Conservation (phyloP, 2,888 invertebrate genomes). For the Apantesis nais region DNA sequence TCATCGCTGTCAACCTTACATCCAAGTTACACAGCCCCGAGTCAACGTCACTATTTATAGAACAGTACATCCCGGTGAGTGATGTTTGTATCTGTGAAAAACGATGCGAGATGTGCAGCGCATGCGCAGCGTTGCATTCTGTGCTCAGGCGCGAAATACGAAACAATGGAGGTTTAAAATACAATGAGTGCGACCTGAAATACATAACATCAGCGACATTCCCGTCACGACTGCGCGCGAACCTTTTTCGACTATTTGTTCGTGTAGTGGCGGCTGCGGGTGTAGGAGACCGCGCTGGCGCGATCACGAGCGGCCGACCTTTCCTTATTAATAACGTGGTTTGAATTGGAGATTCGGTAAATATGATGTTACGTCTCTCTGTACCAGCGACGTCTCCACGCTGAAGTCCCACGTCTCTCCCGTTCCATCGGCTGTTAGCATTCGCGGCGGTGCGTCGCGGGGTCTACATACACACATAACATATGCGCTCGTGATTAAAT, state of each 20-base stretch:
- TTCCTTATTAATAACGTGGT: slow-evolving; percentile 81
- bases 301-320: slow-evolving; percentile 65
- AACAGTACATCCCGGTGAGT: slow-evolving; percentile 52
- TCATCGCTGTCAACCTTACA: slow-evolving; percentile 7
- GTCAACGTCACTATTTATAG: slow-evolving; percentile 51
- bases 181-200: slow-evolving; percentile 81
- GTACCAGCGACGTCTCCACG: slow-evolving; percentile 40
- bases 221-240: slow-evolving; percentile 80
- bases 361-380: slow-evolving; percentile 38
- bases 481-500: slow-evolving; percentile 74
- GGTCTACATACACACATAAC: slow-evolving; percentile 56
- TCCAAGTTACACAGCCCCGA: background rate
- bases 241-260: slow-evolving; percentile 82
- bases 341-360: slow-evolving; percentile 69
- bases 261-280: slow-evolving; percentile 51
- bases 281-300: slow-evolving; percentile 42
- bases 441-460: slow-evolving; percentile 47
- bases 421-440: slow-evolving; percentile 49
- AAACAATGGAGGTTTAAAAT: slow-evolving; percentile 83
- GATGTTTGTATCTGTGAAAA: slow-evolving; percentile 49
- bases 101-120: slow-evolving; percentile 41
- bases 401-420: slow-evolving; percentile 28
- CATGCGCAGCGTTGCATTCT: slow-evolving; percentile 53
- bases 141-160: slow-evolving; percentile 77
- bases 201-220: slow-evolving; percentile 78